Percentiles rank a stretch among this genome's conserved stretches.
These are phyloP conservation scores for Mustela erminea DNA, from an alignment of 2,797 vertebrate species.

Conservation along the genomic window DNA sequence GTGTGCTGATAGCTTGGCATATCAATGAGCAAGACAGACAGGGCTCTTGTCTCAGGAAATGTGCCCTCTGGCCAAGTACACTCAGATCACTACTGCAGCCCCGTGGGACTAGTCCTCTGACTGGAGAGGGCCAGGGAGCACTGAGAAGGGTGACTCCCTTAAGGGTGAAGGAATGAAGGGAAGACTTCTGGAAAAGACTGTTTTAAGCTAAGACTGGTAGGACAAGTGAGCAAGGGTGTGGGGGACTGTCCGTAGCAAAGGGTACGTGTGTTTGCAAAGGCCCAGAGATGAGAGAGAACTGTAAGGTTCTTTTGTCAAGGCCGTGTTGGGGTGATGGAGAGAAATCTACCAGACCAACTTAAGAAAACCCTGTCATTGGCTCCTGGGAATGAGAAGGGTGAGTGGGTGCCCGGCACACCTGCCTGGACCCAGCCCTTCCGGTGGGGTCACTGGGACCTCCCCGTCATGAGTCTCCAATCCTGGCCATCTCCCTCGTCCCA, in stretches of 20 bases:
- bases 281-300: not conserved
- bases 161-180: not conserved
- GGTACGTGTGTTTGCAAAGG: not conserved
- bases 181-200: not conserved
- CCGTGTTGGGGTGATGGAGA: too few relatives aligned
- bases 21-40: not conserved
- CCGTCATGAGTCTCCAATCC: accelerated
- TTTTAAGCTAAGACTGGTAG: not conserved
- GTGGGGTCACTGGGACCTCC: not conserved
- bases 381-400: not conserved
- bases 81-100: not conserved
- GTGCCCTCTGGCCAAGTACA: not conserved
- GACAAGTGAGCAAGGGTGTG: not conserved
- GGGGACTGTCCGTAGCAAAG: not conserved
- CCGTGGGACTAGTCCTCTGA: not conserved
- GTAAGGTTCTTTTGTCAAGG: not conserved
- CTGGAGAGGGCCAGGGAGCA: not conserved
- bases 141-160: not conserved
- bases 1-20: not conserved
- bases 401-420: not conserved
- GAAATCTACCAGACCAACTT: not conserved
- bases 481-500: not conserved
- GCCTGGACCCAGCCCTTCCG: not conserved
- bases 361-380: not conserved
- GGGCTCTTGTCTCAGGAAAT: not conserved